Evolutionary conservation across 2,888 invertebrate genomes (phyloP), one percentile per base, ranked within the genome.

Genomic region (Zygogramma bicolorata): DNA sequence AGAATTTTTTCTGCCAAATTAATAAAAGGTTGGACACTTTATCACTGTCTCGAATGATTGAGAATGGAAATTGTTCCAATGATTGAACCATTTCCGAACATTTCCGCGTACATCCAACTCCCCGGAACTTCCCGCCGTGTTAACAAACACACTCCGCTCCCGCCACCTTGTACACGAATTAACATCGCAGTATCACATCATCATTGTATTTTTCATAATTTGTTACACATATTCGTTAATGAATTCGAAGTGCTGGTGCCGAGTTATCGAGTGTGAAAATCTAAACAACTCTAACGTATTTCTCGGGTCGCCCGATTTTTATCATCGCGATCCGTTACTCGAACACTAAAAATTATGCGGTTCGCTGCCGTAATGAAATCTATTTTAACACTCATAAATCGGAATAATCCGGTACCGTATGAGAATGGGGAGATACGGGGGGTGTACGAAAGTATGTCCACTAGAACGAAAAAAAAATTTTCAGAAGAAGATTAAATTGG

Each of bases 181-280:
- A 69, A 61, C 66, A 73, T 73, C 65, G 62, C 73, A 73, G 66
- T 66, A 58, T 53, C 57, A 61, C 59, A 62, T 38, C 31, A 46
- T 73, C 62, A 69, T 70, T 70, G 59, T 69, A 73, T 80, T 80
- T 77, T 75, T 77, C 76, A 77, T 76, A 75, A 77, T 70, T 65
- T 74, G 76, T 81, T 80, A 77, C 77, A 77, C 65, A 73, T 77
- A 80, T 80, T 78, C 77, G 76, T 74, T 79, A 81, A 80, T 81
- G 77, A 78, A 77, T 74, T 78, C 73, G 68, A 72, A 77, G 73
- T 79, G 75, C 76, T 77, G 74, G 77, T 75, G 75, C 72, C 31
- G 71, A 74, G 75, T 77, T 76, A 77, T 77, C 76, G 67, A 65
- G 71, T 75, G 73, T 77, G 73, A 74, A 75, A 77, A 75, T 75